Conservation (phyloP, 1,140 invertebrate genomes). For the Spodoptera litura region DNA sequence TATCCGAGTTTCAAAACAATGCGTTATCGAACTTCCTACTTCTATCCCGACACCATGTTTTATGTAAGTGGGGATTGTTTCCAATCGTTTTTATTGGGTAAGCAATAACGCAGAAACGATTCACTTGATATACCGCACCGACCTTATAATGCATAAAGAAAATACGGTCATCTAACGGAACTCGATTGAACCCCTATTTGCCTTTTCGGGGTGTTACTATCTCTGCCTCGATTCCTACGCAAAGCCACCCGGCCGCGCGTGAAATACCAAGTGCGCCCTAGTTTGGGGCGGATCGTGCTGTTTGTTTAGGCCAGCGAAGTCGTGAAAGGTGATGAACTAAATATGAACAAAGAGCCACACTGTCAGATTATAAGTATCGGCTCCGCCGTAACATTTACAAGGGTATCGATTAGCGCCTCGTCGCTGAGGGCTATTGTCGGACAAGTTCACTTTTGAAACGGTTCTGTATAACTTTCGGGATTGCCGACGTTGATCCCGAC, state of each 20-base stretch:
- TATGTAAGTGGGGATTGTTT: constrained; percentile 63
- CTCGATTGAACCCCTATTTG: constrained; percentile 79
- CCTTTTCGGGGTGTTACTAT: constrained; percentile 80
- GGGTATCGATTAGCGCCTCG: constrained; percentile 47
- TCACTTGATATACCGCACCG: constrained; percentile 63
- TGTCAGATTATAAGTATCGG: constrained; percentile 62
- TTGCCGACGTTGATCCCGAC: constrained; percentile 54
- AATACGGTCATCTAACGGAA: constrained; percentile 76
- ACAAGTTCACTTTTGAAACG: constrained; percentile 40
- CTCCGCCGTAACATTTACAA: constrained; percentile 57
- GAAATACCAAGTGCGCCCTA: constrained; percentile 82
- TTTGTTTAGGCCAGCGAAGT: constrained; percentile 72
- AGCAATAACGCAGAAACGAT: constrained; percentile 68
- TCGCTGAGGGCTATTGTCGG: constrained; percentile 46
- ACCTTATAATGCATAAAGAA: constrained; percentile 77
- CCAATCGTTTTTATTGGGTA: constrained; percentile 65
- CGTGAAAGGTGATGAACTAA: constrained; percentile 69
- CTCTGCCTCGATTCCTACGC: constrained; percentile 79
- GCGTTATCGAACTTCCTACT: constrained; percentile 52
- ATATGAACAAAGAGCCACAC: constrained; percentile 66
- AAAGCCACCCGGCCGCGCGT: constrained; percentile 78
- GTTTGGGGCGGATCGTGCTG: constrained; percentile 70
- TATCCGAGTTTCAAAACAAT: constrained; percentile 60
- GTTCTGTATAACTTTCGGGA: constrained; percentile 44
- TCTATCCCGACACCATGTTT: constrained; percentile 56